Conservation (phyloP, 2,797 vertebrate species). For the Todus mexicanus region DNA sequence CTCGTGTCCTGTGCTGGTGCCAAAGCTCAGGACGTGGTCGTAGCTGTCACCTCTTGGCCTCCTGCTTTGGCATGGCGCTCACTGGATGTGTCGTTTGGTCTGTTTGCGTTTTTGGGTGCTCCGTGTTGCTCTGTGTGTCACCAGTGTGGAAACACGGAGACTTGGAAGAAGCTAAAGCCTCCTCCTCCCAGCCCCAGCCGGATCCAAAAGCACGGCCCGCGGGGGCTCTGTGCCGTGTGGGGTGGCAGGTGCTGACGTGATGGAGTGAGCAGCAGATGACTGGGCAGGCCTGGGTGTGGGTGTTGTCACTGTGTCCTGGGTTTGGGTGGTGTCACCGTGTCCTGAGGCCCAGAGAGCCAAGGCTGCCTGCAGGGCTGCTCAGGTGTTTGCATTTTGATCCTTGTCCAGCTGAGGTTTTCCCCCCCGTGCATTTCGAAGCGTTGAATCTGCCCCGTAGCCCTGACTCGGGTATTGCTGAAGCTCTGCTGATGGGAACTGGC, state of each 20-base stretch:
- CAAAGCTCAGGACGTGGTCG: background rate
- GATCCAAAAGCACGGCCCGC: background rate
- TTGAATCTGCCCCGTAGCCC: background rate
- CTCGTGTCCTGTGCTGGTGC: background rate
- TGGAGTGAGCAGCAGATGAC: background rate
- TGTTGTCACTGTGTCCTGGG: background rate
- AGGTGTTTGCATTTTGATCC: background rate
- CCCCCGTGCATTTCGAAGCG: rapidly evolving
- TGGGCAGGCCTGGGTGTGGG: background rate
- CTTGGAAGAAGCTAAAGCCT: background rate
- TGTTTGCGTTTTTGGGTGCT: background rate
- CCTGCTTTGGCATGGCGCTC: background rate
- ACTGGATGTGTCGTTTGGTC: background rate
- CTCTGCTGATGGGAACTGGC: background rate
- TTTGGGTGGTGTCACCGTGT: background rate
- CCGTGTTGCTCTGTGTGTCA: background rate
- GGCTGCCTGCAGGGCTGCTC: background rate
- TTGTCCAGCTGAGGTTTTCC: background rate
- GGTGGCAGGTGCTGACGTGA: background rate
- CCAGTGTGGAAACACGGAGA: background rate
- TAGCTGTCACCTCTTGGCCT: background rate
- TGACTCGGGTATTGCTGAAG: rapidly evolving
- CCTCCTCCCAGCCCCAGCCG: background rate
- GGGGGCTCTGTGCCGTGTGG: background rate
- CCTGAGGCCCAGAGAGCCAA: background rate